Base-by-base conservation (phyloP, 2,113 vertebrate genomes). In the Phoenicopterus ruber region DNA sequence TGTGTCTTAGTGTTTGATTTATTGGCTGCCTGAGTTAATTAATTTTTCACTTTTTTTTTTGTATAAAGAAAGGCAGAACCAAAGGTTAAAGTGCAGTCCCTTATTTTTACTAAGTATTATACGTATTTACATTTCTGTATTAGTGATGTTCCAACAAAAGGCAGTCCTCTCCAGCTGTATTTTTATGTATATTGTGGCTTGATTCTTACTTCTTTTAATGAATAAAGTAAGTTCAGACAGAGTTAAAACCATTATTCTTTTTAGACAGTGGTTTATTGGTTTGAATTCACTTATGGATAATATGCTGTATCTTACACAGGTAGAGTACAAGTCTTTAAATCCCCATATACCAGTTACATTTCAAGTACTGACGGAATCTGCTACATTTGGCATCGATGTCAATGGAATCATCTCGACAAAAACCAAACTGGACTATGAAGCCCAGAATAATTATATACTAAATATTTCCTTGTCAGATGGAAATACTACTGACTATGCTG, bases 391-490 rank as follows among this genome's bases (percentile, higher is more conserved):
- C 78, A 97, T 98, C 0, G 55, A 98, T 40, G 2, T 14, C 16
- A 46, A 26, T 1, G 98, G 98, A 78, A 77, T 91, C 31, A 92
- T 99, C 38, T 94, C 52, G 8, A 98, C 98, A 32, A 95, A 19
- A 69, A 49, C 61, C 34, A 97, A 94, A 82, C 97, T 99, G 16
- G 97, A 99, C 94, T 97, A 97, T 2, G 98, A 98, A 70, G 93
- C 81, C 13, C 96, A 86, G 24, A 96, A 86, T 11, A 97, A 82
- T 78, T 98, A 98, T 88, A 93, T 79, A 1, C 94, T 99, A 55
- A 62, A 15, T 6, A 92, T 99, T 50, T 98, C 98, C 54, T 92
- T 98, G 89, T 96, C 98, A 24, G 98, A 98, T 26, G 98, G 98
- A 19, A 74, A 11, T 13, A 2, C 38, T 49, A 15, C 5, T 49